A percentile compares a stretch with the other conserved stretches of the same genome.
phyloP scores from a whole-genome alignment of 2,888 invertebrate genomes.

The Lysandra coridon region DNA sequence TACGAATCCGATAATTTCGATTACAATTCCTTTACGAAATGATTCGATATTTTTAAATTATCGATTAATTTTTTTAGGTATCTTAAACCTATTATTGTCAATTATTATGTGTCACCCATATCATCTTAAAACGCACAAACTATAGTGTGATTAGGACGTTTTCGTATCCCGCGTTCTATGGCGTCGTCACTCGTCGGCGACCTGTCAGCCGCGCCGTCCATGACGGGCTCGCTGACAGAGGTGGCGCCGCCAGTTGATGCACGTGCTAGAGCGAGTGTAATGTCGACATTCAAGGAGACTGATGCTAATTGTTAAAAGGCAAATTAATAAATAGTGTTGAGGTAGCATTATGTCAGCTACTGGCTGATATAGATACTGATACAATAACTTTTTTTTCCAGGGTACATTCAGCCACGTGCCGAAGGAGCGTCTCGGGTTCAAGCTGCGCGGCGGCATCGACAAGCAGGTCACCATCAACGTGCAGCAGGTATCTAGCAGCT shows the following conservation, averaged over 20 bases:
- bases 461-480: conserved; percentile 95
- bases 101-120: too few species aligned
- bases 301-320: conserved; percentile 82
- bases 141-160: too few species aligned
- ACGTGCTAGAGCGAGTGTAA: conserved; percentile 91
- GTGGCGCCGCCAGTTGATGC: conserved; percentile 83
- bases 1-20: too few species aligned
- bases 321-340: too few species aligned
- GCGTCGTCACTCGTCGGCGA: conserved; percentile 87
- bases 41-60: too few species aligned
- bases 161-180: conserved; percentile 89
- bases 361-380: too few species aligned
- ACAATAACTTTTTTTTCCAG: conserved; percentile 53
- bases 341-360: too few species aligned
- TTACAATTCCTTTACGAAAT: too few species aligned
- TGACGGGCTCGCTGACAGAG: conserved; percentile 82
- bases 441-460: conserved; percentile 90
- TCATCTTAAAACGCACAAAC: too few species aligned
- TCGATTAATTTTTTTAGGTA: too few species aligned
- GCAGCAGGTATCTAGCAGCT: conserved; percentile 84
- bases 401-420: conserved; percentile 91
- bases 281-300: conserved; percentile 96
- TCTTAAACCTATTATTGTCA: too few species aligned
- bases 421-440: conserved; percentile 92
- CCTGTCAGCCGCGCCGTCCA: conserved; percentile 83